These are phyloP conservation scores for Hydrolagus affinis DNA, from an alignment of 2,113 vertebrate genomes.

Conservation along the genomic window DNA sequence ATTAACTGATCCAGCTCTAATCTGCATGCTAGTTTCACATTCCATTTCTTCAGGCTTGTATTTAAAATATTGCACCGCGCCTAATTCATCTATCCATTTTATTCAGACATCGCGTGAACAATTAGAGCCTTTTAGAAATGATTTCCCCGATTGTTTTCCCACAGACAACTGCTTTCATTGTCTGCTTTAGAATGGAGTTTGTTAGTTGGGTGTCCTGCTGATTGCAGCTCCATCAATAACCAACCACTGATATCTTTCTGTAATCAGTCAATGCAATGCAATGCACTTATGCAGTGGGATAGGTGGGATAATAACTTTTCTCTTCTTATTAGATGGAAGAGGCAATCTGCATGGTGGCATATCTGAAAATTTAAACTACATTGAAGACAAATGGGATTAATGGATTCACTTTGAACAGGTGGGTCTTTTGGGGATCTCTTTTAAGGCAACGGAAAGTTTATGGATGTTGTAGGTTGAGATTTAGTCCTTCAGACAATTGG, in stretches of 20 bases:
- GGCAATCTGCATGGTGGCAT: no score
- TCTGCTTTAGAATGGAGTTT: background rate
- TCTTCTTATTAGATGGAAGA: no score
- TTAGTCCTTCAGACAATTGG: no score
- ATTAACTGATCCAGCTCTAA: conserved; percentile 19
- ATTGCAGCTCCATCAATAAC: background rate
- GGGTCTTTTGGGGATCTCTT: no score
- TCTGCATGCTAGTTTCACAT: background rate
- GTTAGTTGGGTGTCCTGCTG: background rate
- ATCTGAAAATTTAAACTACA: no score
- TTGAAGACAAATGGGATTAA: background rate
- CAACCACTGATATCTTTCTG: background rate
- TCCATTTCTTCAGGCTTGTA: background rate
- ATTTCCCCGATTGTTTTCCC: background rate
- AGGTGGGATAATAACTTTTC: background rate
- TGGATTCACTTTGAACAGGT: background rate
- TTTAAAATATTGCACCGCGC: conserved; percentile 1
- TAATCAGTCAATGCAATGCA: background rate
- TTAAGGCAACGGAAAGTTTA: no score
- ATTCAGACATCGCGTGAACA: background rate
- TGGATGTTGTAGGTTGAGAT: no score
- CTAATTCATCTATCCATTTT: background rate
- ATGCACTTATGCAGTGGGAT: background rate
- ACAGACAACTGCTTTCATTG: background rate
- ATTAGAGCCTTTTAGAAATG: background rate